These are phyloP conservation scores for Neogobius melanostomus DNA, from an alignment of 2,113 vertebrate species.

Conservation along the genomic window DNA sequence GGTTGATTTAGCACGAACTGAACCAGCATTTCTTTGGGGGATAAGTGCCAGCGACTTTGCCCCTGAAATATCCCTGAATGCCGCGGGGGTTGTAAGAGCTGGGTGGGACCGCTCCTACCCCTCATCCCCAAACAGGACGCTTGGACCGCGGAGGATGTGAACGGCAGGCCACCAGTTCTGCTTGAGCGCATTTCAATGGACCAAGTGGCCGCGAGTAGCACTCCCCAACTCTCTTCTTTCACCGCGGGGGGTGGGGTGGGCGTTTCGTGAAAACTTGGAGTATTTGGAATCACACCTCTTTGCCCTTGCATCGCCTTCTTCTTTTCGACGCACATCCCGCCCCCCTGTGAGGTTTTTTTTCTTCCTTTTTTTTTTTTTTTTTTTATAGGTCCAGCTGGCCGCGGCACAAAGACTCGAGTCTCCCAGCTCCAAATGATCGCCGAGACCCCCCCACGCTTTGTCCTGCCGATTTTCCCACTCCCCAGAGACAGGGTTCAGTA, in stretches of 20 bases:
- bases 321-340: conserved; percentile 57
- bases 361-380: conserved; percentile 27
- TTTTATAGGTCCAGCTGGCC: conserved; percentile 83
- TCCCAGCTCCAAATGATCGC: conserved; percentile 72
- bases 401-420: conserved; percentile 73
- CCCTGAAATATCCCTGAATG: conserved; percentile 37
- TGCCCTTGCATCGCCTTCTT: conserved; percentile 54
- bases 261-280: conserved; percentile 38
- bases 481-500: conserved; percentile 66
- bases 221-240: conserved; percentile 25
- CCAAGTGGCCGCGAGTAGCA: conserved; percentile 54
- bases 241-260: conserved; percentile 14
- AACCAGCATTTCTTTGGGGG: conserved; percentile 50
- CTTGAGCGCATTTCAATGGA: conserved; percentile 76
- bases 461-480: conserved; percentile 82
- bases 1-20: conserved; percentile 58
- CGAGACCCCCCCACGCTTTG: conserved; percentile 76
- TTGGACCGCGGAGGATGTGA: conserved; percentile 58
- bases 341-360: conserved; percentile 45
- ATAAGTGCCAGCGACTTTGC: conserved; percentile 50
- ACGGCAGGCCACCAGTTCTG: conserved; percentile 71
- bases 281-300: conserved; percentile 69
- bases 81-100: conserved; percentile 25
- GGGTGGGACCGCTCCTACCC: conserved; percentile 46
- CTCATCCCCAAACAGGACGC: conserved; percentile 48